Base-by-base conservation (phyloP, 2,888 invertebrate genomes). In the Hypena proboscidalis region DNA sequence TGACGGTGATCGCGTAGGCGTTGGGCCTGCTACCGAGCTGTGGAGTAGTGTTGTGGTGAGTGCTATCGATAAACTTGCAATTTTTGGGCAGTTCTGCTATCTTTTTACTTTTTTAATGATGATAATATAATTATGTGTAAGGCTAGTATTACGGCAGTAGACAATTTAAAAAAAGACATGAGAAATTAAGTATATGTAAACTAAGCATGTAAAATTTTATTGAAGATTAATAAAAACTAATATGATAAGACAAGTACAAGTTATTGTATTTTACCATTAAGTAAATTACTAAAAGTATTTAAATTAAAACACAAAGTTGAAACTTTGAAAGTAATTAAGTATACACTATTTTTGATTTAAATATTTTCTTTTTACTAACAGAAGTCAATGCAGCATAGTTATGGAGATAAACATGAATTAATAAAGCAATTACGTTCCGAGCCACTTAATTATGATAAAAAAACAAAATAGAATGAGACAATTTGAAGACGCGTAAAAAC, bases 1-100 rank as follows among this genome's bases (percentile, higher is more conserved):
- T 73, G 77, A 73, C 71, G 70, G 69, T 67, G 66, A 66, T 56
- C 46, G 76, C 51, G 85, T 83, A 73, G 83, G 84, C 71, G 83
- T 71, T 69, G 67, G 52, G 54, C 59, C 65, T 58, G 83, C 85
- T 85, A 82, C 85, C 64, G 83, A 77, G 57, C 58, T 55, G 59
- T 32, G 41, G 26, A 19, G 21, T 58, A 71, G 65, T 67, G 71
- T 26, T 62, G 70, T 46, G 33, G 22, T 1, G n/a, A 13, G 9
- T 11, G n/a, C 11, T 36, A 31, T 43, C 25, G 27, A 43, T 21
- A 13, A 11, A 25, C 9, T 23, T 23, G 9, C 9, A 8, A n/a
- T 5, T 3, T 22, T 4, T 23, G 4, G 4, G 8, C 20, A 8
- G 6, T 13, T 33, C 22, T n/a, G 15, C 31, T n/a, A 26, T 14